Conservation (phyloP, 2,888 invertebrate species). For the Strigamia crassipes region DNA sequence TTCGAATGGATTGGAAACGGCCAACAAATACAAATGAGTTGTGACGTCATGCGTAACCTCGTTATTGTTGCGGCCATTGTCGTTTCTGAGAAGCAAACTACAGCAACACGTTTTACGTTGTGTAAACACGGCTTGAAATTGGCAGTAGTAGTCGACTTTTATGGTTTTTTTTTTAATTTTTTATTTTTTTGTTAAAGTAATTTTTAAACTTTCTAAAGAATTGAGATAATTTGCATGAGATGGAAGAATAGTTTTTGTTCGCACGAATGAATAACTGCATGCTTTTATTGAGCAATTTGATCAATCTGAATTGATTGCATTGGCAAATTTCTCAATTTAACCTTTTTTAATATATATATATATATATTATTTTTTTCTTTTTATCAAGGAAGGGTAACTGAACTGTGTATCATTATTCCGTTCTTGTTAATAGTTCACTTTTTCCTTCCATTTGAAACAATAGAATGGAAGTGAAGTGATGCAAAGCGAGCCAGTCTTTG, state of each 20-base stretch:
- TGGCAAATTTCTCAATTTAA: background rate
- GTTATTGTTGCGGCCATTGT: background rate
- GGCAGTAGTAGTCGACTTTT: no score
- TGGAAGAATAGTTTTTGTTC: background rate
- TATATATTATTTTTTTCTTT: background rate
- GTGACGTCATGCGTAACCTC: background rate
- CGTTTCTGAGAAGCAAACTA: background rate
- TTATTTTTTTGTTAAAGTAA: no score
- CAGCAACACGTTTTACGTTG: no score
- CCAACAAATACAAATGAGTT: background rate
- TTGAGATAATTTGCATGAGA: no score
- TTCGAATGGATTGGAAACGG: no score
- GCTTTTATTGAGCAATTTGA: background rate
- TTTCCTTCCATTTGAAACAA: background rate
- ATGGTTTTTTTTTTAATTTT: no score
- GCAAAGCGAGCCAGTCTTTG: background rate
- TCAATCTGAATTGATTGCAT: background rate
- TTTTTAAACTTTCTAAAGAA: no score
- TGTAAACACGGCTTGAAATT: no score
- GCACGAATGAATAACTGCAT: background rate
- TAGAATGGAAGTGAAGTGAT: background rate
- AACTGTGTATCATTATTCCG: slow-evolving; percentile 3
- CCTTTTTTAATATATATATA: no score
- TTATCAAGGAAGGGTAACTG: slow-evolving; percentile 17
- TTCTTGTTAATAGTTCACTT: background rate